A percentile compares a stretch with the other conserved stretches of the same genome.
Evolutionary conservation across 2,797 vertebrate species (phyloP).

Genomic region (Falco cherrug): DNA sequence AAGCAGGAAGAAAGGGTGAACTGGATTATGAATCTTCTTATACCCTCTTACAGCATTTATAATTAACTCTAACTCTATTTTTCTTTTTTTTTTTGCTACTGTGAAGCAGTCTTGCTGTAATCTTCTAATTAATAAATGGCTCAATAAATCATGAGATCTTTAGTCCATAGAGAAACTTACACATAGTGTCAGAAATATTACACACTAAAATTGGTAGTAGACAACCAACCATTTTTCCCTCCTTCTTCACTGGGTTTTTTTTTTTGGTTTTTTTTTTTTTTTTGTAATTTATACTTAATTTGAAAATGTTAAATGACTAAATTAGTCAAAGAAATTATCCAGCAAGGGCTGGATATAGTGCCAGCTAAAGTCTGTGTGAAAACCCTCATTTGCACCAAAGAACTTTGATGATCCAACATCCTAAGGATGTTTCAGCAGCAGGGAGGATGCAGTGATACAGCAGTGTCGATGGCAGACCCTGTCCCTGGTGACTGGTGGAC

Average conservation of each 20-base stretch:
- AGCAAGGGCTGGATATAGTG: neutral
- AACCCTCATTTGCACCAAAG: neutral
- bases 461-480: neutral
- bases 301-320: neutral
- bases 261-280: neutral
- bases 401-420: neutral
- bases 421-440: neutral
- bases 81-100: neutral
- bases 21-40: constrained; percentile 53
- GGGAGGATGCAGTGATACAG: neutral
- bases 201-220: neutral
- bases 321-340: constrained; percentile 19
- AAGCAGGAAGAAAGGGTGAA: neutral
- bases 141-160: constrained; percentile 35
- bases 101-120: constrained; percentile 30
- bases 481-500: neutral
- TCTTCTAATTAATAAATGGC: constrained; percentile 63
- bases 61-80: constrained; percentile 23
- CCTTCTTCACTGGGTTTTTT: neutral
- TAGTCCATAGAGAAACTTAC: constrained; percentile 46
- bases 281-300: neutral
- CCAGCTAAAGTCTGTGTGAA: neutral
- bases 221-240: neutral
- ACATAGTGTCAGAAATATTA: constrained; percentile 40
- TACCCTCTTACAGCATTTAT: constrained; percentile 30